Percentiles rank a stretch among this genome's conserved stretches.
Evolutionary conservation across 2,113 vertebrate genomes (phyloP).

Genomic region (Oxyura jamaicensis): DNA sequence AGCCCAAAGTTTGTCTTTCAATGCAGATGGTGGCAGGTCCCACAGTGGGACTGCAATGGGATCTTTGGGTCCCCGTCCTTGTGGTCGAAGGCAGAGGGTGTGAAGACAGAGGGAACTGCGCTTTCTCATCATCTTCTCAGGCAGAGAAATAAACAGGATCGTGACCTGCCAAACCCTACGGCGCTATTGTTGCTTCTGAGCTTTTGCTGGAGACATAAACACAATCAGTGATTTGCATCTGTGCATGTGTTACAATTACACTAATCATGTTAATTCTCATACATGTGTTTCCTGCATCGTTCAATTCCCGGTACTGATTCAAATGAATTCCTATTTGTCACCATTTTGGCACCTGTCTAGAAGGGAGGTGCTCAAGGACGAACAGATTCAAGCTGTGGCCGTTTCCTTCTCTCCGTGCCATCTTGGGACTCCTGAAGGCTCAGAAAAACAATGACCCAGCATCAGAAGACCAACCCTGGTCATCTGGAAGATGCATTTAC

Average conservation of each 20-base stretch:
- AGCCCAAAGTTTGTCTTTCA: neutral
- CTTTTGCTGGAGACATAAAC: neutral
- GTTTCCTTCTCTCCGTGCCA: neutral
- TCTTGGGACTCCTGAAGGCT: neutral
- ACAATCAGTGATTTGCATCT: neutral
- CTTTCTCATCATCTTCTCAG: neutral
- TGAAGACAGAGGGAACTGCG: neutral
- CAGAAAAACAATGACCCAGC: neutral
- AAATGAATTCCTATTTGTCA: neutral
- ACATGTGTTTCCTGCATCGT: neutral
- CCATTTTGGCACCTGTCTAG: neutral
- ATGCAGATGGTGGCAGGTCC: neutral
- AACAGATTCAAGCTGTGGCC: neutral
- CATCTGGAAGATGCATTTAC: neutral
- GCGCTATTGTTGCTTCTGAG: neutral
- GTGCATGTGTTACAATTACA: neutral
- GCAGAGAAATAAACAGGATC: neutral
- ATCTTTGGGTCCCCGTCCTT: neutral
- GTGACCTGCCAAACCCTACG: neutral
- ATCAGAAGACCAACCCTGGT: neutral
- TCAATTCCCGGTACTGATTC: neutral
- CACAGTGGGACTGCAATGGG: neutral
- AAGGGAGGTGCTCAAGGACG: neutral
- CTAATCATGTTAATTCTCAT: neutral
- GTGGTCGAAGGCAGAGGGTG: neutral